Conservation (phyloP, 2,113 vertebrate genomes). For the Rousettus leschenaultii region DNA sequence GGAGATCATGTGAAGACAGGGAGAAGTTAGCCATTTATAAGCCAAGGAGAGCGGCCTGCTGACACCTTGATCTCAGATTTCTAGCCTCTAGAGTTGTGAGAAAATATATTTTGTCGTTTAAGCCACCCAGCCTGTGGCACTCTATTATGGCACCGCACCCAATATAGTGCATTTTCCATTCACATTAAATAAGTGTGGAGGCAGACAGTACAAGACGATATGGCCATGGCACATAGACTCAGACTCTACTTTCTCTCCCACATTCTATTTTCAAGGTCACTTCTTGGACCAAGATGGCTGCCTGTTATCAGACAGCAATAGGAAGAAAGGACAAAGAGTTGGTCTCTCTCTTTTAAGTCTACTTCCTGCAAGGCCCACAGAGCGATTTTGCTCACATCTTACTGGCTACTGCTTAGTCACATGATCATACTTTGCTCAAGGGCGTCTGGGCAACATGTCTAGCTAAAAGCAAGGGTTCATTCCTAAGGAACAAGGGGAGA, state of each 20-base stretch:
- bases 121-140: not conserved
- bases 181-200: not conserved
- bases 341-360: not conserved
- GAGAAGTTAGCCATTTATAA: not conserved
- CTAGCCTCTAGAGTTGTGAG: not conserved
- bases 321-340: not conserved
- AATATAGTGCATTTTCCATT: not conserved
- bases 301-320: not conserved
- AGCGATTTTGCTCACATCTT: not conserved
- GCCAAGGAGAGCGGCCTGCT: not conserved
- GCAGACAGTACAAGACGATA: not conserved
- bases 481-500: not conserved
- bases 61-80: not conserved
- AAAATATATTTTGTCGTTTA: not conserved
- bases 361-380: not conserved
- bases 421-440: not conserved
- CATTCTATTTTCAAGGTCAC: not conserved
- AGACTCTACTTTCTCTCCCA: not conserved
- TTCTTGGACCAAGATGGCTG: not conserved
- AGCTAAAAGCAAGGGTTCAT: not conserved
- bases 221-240: not conserved
- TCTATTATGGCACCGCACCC: not conserved
- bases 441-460: not conserved
- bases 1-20: not conserved
- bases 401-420: not conserved